Base-by-base conservation (phyloP, 2,113 vertebrate species). In the Halcyon senegalensis region DNA sequence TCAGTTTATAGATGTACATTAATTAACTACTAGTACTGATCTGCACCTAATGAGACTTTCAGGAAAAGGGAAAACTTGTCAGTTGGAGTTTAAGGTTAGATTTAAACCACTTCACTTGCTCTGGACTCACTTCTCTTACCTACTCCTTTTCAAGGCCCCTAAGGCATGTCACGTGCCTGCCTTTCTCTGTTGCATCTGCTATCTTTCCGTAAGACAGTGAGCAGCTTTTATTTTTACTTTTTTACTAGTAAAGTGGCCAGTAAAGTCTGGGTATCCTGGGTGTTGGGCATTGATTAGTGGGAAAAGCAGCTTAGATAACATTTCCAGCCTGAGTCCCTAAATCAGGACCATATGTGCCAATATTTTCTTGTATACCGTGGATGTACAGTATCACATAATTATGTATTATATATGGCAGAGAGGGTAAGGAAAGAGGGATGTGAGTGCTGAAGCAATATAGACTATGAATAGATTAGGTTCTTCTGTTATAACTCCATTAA, bases 401-500 rank as follows among this genome's bases (percentile, higher is more conserved):
- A 74, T 86, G 15, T 39, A 70, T 94, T 91, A 64, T 35, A 18
- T 21, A 55, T 50, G 48, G 87, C 74, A 73, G 50, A 50, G 91
- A 87, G 70, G 31, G 39, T n/a, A 77, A 92, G 69, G 55, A 16
- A 69, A 58, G 81, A 72, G 77, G 67, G 53, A 84, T 69, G 67
- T 37, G 67, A 87, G 53, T 59, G 58, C 70, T 77, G 70, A 39
- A 95, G 77, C 85, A 72, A 78, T 80, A 60, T 37, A 89, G 53
- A 58, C 89, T 60, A 55, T 75, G 74, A 95, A 94, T 89, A 96
- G 85, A 84, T 96, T 17, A 83, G 66, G 39, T 84, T 87, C 41
- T 84, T 86, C 55, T 91, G 28, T 44, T 94, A 15, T 76, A 95
- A 95, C 78, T 89, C 89, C 96, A 97, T 96, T 97, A 97, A 98